These are phyloP conservation scores for Octonoba sinensis DNA, from an alignment of 2,888 invertebrate species.

Conservation along the genomic window DNA sequence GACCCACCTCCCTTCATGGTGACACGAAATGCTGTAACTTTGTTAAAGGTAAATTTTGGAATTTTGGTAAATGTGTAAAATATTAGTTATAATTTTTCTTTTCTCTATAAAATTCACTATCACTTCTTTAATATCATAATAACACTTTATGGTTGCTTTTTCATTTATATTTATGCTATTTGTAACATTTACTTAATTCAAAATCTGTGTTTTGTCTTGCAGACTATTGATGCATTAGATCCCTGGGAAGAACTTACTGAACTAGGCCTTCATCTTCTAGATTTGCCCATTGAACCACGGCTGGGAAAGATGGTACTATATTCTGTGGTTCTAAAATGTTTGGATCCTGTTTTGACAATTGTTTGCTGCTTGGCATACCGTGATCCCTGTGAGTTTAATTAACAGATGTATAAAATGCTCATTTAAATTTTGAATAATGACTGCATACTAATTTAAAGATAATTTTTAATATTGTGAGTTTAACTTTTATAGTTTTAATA, in stretches of 20 bases:
- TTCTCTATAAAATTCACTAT: neutral
- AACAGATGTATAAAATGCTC: neutral
- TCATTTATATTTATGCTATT: neutral
- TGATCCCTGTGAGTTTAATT: constrained; percentile 75
- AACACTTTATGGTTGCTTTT: neutral
- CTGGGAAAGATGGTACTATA: constrained; percentile 92
- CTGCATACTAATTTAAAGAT: neutral
- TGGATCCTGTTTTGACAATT: constrained; percentile 92
- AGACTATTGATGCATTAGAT: constrained; percentile 88
- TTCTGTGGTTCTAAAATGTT: constrained; percentile 88
- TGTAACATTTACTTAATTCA: neutral
- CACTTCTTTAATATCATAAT: no score
- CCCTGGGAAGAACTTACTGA: constrained; percentile 88
- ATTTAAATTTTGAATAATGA: no score
- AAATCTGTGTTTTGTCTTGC: constrained; percentile 70
- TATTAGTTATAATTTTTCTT: neutral
- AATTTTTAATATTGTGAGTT: neutral
- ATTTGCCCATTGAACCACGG: constrained; percentile 91
- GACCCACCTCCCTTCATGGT: constrained; percentile 87
- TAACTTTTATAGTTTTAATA: constrained; percentile 74
- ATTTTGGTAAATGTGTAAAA: neutral
- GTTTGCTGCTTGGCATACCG: constrained; percentile 86
- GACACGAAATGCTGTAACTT: constrained; percentile 81
- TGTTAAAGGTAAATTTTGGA: constrained; percentile 72
- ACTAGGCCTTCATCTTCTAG: constrained; percentile 88